Conservation (phyloP, 2,797 vertebrate genomes). For the Phoebastria nigripes region DNA sequence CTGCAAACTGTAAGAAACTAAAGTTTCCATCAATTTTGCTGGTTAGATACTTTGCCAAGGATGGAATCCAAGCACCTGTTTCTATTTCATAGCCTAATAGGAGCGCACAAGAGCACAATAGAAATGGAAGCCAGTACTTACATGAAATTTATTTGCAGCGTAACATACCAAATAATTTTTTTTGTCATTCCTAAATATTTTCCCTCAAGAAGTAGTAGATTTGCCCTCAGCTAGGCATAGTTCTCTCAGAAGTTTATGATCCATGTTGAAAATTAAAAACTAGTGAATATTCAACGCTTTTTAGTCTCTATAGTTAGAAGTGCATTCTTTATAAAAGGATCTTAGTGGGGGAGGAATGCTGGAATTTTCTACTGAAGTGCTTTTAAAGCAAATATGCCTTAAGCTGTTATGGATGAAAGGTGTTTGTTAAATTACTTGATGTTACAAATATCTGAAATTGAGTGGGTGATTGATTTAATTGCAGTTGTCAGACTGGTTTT, state of each 20-base stretch:
- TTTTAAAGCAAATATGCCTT: slow-evolving; percentile 35
- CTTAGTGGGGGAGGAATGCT: neutral
- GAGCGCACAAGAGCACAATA: neutral
- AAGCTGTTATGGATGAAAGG: slow-evolving; percentile 42
- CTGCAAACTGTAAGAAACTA: neutral
- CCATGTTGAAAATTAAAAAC: neutral
- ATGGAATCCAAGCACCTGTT: neutral
- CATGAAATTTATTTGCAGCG: neutral
- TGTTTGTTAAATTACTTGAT: slow-evolving; percentile 54
- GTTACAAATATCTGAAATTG: slow-evolving; percentile 42
- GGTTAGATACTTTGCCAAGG: neutral
- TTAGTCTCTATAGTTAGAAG: neutral
- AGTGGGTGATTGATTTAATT: slow-evolving; percentile 55
- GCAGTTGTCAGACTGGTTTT: slow-evolving; percentile 36
- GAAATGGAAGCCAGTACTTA: neutral
- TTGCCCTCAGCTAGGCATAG: neutral
- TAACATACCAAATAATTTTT: neutral
- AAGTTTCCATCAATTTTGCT: neutral
- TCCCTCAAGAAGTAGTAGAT: neutral
- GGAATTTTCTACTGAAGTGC: slow-evolving; percentile 40
- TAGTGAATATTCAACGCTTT: neutral
- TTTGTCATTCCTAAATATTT: neutral
- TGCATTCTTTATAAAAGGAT: neutral
- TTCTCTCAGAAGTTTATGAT: neutral
- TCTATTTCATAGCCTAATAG: neutral